Percentiles rank a stretch among this genome's conserved stretches.
phyloP scores from a whole-genome alignment of 2,113 vertebrate genomes.

The Micromys minutus region DNA sequence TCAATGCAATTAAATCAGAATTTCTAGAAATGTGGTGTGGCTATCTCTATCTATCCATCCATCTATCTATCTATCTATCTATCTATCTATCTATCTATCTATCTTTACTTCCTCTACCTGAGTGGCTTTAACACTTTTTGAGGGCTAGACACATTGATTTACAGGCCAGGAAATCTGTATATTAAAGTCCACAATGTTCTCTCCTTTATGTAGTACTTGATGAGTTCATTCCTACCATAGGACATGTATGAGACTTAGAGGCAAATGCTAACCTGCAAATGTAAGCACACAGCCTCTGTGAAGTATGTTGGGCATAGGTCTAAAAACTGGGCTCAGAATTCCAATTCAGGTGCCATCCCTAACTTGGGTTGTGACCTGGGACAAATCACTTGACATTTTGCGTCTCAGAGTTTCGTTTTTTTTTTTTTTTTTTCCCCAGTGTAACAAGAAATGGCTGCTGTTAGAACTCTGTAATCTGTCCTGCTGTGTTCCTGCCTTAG shows the following conservation, averaged over 20 bases:
- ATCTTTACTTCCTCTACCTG: not conserved
- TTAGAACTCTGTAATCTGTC: not conserved
- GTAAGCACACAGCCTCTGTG: not conserved
- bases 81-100: too few relatives aligned
- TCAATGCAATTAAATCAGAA: constrained; percentile 71
- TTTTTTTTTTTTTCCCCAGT: not conserved
- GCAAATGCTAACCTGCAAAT: not conserved
- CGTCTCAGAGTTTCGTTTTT: too few relatives aligned
- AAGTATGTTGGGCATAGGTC: not conserved
- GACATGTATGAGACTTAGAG: not conserved
- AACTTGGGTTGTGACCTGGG: not conserved
- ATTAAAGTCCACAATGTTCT: not conserved
- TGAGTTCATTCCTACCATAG: not conserved
- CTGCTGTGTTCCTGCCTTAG: not conserved
- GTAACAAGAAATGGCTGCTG: not conserved
- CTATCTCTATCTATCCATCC: not conserved
- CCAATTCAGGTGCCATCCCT: not conserved
- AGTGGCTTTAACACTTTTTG: constrained; percentile 60
- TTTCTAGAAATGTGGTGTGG: constrained; percentile 55
- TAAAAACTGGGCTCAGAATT: not conserved
- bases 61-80: not conserved
- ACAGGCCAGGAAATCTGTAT: constrained; percentile 31
- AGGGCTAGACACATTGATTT: constrained; percentile 53
- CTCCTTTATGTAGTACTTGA: not conserved
- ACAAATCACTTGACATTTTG: constrained; percentile 7